Conservation (phyloP, 37 sponge, comb jelly and placozoan species). For the Spongia lamella region DNA sequence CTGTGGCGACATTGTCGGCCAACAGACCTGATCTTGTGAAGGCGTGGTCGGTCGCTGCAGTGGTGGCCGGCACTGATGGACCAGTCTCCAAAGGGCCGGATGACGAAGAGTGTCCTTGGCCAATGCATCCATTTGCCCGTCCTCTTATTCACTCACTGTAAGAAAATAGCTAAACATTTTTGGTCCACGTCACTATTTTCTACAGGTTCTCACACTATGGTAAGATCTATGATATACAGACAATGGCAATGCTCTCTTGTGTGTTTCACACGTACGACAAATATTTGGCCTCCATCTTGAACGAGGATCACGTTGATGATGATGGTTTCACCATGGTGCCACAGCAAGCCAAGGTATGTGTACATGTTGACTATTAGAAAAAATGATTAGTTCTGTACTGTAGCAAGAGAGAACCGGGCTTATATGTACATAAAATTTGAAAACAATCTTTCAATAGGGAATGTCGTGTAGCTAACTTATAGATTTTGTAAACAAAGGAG, state of each 20-base stretch:
- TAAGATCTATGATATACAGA: constrained; percentile 71
- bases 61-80: constrained; percentile 23
- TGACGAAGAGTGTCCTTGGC: constrained; percentile 48
- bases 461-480: too few species aligned
- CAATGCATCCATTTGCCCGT: constrained; percentile 67
- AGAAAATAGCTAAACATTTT: constrained; percentile 14
- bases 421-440: too few species aligned
- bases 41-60: constrained; percentile 56
- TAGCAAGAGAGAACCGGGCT: too few species aligned
- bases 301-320: background rate
- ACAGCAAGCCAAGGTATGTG: too few species aligned
- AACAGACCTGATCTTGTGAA: constrained; percentile 63
- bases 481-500: too few species aligned
- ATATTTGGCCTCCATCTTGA: background rate
- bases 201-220: constrained; percentile 68
- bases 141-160: constrained; percentile 73
- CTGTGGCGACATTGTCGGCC: constrained; percentile 27
- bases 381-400: too few species aligned
- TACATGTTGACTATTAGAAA: too few species aligned
- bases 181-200: background rate
- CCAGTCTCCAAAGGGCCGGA: constrained; percentile 17
- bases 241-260: constrained; percentile 79
- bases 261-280: constrained; percentile 63
- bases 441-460: too few species aligned
- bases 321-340: too few species aligned